Evolutionary conservation across 1,140 invertebrate species (phyloP).

Genomic region (Odontomachus brunneus): DNA sequence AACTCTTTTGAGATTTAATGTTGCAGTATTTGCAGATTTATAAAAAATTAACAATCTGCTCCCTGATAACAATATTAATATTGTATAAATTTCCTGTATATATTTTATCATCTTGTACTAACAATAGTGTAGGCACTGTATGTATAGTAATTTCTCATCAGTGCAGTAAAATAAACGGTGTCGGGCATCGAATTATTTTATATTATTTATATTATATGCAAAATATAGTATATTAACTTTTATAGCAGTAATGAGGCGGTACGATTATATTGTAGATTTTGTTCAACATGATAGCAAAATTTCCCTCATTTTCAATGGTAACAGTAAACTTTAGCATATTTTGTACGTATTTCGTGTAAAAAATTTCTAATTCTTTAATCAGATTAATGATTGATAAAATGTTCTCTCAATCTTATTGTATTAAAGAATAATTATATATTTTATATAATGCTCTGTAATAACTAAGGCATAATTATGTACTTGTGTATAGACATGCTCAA

Average conservation of each 20-base stretch:
- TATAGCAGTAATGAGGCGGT: constrained; percentile 23
- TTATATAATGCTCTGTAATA: constrained; percentile 53
- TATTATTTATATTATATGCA: constrained; percentile 19
- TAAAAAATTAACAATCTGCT: constrained; percentile 13
- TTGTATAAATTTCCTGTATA: constrained; percentile 9
- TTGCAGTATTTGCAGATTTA: constrained; percentile 1
- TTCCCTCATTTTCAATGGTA: constrained; percentile 25
- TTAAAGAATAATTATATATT: constrained; percentile 59
- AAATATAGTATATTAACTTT: constrained; percentile 25
- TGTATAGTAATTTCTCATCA: constrained; percentile 27
- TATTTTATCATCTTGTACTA: constrained; percentile 6
- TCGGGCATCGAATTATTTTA: constrained; percentile 21
- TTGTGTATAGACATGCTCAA: constrained; percentile 67
- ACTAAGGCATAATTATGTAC: constrained; percentile 64
- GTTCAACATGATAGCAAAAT: constrained; percentile 13
- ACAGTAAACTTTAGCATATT: constrained; percentile 45
- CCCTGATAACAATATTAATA: constrained; percentile 28
- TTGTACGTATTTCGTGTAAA: constrained; percentile 26
- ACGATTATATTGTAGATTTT: constrained; percentile 7
- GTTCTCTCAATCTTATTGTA: constrained; percentile 31
- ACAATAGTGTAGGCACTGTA: constrained; percentile 7
- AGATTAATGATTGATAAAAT: constrained; percentile 44
- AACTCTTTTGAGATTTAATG: constrained; percentile 18
- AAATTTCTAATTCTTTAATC: constrained; percentile 33
- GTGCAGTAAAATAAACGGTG: constrained; percentile 35